Base-by-base conservation (phyloP, 2,888 invertebrate genomes). In the Timandra comae region DNA sequence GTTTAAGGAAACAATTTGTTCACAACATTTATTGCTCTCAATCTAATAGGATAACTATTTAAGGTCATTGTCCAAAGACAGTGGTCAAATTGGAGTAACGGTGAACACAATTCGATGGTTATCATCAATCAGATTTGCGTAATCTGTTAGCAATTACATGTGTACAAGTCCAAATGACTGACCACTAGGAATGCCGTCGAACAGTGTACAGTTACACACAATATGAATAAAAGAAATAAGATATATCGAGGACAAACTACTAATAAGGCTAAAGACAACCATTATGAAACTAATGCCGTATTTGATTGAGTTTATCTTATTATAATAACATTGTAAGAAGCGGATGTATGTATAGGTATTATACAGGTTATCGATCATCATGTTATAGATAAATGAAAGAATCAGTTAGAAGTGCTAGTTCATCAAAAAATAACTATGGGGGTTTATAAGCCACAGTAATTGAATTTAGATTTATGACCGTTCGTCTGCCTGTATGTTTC, bases 111-210 rank as follows among this genome's bases (percentile, higher is more conserved):
- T 51, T 57, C 56, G 72, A 76, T 80, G 64, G 75, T 82, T 76
- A 84, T 81, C 85, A 77, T 82, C 76, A 71, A 82, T 84, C 81
- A 81, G 79, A 75, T 81, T 80, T 81, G 79, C 80, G 77, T 80
- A 84, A 84, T 79, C 66, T 75, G 70, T 72, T 76, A 73, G 68
- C 76, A 78, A 79, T 80, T 79, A 76, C 70, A 62, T 35, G 38
- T 29, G 38, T 29, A 41, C 34, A 39, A 11, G 29, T 21, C 27
- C 52, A 55, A 66, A 64, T 62, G 63, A 66, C 57, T 65, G 60
- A 55, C 42, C 56, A 54, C 46, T 46, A 49, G 70, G 75, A 72
- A 77, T 75, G 70, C 63, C 58, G 49, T 54, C 49, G 56, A 57
- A 48, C 50, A 33, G 45, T 52, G 46, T 59, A 64, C 61, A 58